Conservation (phyloP, 2,888 invertebrate species). For the Zaprionus bogoriensis region DNA sequence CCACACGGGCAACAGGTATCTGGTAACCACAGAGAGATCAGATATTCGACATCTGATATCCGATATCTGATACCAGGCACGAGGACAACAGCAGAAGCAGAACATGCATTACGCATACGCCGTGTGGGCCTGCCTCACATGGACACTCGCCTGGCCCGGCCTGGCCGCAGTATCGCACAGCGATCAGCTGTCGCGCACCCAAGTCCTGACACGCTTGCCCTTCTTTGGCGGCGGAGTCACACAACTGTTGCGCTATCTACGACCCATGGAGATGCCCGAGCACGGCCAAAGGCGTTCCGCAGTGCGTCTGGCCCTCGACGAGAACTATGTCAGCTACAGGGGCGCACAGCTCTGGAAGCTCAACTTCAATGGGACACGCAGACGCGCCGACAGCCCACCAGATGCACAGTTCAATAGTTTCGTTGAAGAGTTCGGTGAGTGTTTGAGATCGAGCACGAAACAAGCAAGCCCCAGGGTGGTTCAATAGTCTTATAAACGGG, state of each 20-base stretch:
- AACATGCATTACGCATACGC: slow-evolving; percentile 42
- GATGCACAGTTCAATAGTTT: slow-evolving; percentile 59
- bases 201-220: slow-evolving; percentile 50
- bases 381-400: slow-evolving; percentile 31
- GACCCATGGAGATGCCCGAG: slow-evolving; percentile 49
- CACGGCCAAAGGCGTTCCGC: slow-evolving; percentile 66
- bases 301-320: slow-evolving; percentile 72
- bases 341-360: slow-evolving; percentile 79
- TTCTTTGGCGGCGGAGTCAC: slow-evolving; percentile 76
- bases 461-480: not conserved
- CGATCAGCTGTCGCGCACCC: slow-evolving; percentile 24
- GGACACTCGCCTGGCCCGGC: slow-evolving; percentile 3
- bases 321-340: slow-evolving; percentile 78
- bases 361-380: slow-evolving; percentile 64
- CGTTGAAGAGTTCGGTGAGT: slow-evolving; percentile 73
- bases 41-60: not conserved
- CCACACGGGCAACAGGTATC: slow-evolving; percentile 36
- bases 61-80: not conserved
- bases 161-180: not conserved
- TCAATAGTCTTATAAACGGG: too few species aligned
- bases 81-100: not conserved
- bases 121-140: slow-evolving; percentile 1
- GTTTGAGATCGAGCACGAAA: not conserved
- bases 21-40: not conserved
- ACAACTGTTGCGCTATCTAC: slow-evolving; percentile 68